Conservation (phyloP, 1,140 invertebrate species). For the Microplitis mediator region DNA sequence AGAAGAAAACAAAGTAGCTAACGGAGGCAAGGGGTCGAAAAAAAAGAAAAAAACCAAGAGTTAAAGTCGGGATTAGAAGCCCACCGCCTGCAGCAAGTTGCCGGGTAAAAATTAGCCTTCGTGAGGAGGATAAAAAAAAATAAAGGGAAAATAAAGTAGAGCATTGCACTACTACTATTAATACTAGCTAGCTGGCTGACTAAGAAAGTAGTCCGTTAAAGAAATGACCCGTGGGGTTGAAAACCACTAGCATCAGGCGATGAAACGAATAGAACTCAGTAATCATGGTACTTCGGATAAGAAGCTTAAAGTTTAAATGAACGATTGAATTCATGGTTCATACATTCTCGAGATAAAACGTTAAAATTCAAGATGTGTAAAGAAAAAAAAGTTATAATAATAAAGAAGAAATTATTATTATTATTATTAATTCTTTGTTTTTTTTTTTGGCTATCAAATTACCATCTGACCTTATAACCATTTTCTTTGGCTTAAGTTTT, state of each 20-base stretch:
- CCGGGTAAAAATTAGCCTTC: constrained; percentile 30
- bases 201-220: constrained; percentile 12
- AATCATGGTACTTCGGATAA: constrained; percentile 37
- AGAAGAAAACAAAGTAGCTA: not conserved
- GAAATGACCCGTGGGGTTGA: constrained; percentile 20
- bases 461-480: constrained; percentile 5
- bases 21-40: not conserved
- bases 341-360: not conserved
- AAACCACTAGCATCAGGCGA: not conserved
- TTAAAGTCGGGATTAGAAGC: constrained; percentile 30
- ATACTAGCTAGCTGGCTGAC: not conserved
- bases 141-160: constrained; percentile 6
- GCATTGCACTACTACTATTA: not conserved
- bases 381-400: constrained; percentile 6
- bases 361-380: not conserved
- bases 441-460: constrained; percentile 10
- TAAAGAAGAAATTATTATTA: constrained; percentile 11
- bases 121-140: not conserved
- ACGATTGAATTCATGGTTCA: constrained; percentile 23
- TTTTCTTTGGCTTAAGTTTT: constrained; percentile 19
- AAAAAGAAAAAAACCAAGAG: not conserved
- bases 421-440: not conserved
- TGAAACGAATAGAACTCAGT: constrained; percentile 15
- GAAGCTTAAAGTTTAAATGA: constrained; percentile 31
- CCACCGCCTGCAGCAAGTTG: constrained; percentile 27